phyloP scores from a whole-genome alignment of 2,797 vertebrate genomes.

The Pelochelys cantorii region DNA sequence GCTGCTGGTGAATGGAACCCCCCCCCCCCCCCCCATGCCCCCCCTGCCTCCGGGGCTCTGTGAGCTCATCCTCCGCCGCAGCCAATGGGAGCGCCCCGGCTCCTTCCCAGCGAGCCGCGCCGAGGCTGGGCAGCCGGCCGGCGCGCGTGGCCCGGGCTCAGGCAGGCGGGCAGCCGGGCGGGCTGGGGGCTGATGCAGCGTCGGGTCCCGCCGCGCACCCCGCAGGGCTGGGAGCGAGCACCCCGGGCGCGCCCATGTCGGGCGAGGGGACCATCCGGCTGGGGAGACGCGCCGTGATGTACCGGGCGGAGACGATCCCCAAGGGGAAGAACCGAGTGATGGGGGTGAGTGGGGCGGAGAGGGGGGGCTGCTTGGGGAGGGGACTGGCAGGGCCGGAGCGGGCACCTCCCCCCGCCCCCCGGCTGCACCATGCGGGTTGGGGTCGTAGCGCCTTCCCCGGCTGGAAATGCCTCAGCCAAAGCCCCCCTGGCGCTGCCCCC shows the following conservation, averaged over 20 bases:
- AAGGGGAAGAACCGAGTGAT: conserved; percentile 67
- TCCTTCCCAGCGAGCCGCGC: not conserved
- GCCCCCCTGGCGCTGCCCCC: not conserved
- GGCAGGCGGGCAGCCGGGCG: not conserved
- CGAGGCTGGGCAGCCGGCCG: not conserved
- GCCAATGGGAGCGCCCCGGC: not conserved
- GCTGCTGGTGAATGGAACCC: too few species aligned
- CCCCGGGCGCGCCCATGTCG: conserved; percentile 17
- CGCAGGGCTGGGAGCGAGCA: not conserved
- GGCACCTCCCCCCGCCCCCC: too few species aligned
- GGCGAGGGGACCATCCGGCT: conserved; percentile 48
- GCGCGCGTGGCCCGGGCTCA: not conserved
- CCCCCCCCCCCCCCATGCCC: too few species aligned
- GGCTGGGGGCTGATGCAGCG: not conserved
- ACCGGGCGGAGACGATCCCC: conserved; percentile 59
- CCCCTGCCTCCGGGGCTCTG: not conserved
- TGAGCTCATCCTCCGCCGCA: not conserved
- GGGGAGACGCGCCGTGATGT: conserved; percentile 59
- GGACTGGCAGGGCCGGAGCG: not conserved
- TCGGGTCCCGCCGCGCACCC: not conserved
- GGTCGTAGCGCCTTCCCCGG: not conserved
- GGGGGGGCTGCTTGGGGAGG: not conserved
- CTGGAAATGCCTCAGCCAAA: not conserved
- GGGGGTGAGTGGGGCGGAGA: conserved; percentile 2
- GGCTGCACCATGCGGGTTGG: not conserved